Conservation (phyloP, 1,140 invertebrate species). For the Vanessa atalanta region DNA sequence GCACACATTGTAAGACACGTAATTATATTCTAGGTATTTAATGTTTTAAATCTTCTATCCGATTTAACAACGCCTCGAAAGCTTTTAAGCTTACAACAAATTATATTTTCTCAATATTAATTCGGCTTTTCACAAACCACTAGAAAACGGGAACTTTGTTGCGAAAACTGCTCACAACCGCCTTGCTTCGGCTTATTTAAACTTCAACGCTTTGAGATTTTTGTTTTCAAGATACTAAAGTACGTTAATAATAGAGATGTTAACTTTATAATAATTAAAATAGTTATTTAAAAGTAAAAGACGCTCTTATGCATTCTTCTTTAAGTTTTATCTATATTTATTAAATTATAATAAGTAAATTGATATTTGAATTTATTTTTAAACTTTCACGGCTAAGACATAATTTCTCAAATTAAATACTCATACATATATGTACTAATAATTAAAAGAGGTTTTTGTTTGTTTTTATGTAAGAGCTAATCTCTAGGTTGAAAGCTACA, state of each 20-base stretch:
- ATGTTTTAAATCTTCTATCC: no score
- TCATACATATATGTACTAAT: no score
- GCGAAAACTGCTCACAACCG: slow-evolving; percentile 19
- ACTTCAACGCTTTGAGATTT: slow-evolving; percentile 16
- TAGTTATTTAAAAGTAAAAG: not conserved
- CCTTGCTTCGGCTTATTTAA: slow-evolving; percentile 22
- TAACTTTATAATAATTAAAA: not conserved
- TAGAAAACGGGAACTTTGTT: slow-evolving; percentile 13
- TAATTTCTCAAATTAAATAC: no score
- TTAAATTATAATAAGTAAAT: no score
- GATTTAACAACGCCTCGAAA: not conserved
- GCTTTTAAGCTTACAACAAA: slow-evolving; percentile 6
- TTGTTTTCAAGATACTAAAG: slow-evolving; percentile 5
- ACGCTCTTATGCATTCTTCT: not conserved
- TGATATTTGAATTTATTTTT: no score
- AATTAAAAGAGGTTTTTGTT: no score
- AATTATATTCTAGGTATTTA: no score
- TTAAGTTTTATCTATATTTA: no score
- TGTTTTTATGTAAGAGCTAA: no score
- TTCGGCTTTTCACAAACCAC: slow-evolving; percentile 14
- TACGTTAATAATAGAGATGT: not conserved
- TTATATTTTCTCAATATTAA: slow-evolving; percentile 14
- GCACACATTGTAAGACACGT: no score
- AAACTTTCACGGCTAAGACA: no score
- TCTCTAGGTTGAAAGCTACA: no score